Percentiles rank a stretch among this genome's conserved stretches.
Conservation (phyloP, 2,888 invertebrate genomes). For the Clunio marinus region DNA sequence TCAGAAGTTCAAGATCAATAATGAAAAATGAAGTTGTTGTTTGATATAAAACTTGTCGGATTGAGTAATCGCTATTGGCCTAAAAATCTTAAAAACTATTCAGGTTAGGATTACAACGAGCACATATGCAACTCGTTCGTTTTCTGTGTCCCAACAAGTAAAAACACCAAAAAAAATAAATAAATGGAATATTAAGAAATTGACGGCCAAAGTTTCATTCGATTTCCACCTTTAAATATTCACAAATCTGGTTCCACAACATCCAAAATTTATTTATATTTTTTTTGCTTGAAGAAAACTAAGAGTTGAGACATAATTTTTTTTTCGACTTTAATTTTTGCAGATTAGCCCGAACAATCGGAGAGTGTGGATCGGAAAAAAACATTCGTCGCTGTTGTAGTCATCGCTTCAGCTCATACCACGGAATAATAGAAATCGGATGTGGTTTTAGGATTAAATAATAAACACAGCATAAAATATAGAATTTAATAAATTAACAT, state of each 20-base stretch:
- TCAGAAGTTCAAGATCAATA: conserved; percentile 17
- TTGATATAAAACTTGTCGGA: not conserved
- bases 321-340: conserved; percentile 29
- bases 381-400: not conserved
- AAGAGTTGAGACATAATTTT: conserved; percentile 8
- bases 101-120: conserved; percentile 1
- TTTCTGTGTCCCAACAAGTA: no score
- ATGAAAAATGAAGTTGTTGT: not conserved
- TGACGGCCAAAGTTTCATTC: conserved; percentile 5
- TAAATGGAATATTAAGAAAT: conserved; percentile 16
- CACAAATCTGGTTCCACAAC: conserved; percentile 34
- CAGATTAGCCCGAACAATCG: conserved; percentile 36
- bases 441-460: conserved; percentile 13
- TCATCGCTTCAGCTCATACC: not conserved
- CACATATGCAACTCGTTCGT: not conserved
- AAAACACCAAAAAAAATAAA: no score
- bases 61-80: not conserved
- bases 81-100: not conserved
- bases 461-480: conserved; percentile 8
- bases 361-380: conserved; percentile 11
- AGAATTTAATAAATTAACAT: conserved; percentile 8
- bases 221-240: conserved; percentile 26
- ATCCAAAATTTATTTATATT: conserved; percentile 1
- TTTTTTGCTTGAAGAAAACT: not conserved
- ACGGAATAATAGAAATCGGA: conserved; percentile 1